Percentiles rank a stretch among this genome's conserved stretches.
Evolutionary conservation across 2,888 invertebrate genomes (phyloP).

Genomic region (Drosophila flavopinicola): DNA sequence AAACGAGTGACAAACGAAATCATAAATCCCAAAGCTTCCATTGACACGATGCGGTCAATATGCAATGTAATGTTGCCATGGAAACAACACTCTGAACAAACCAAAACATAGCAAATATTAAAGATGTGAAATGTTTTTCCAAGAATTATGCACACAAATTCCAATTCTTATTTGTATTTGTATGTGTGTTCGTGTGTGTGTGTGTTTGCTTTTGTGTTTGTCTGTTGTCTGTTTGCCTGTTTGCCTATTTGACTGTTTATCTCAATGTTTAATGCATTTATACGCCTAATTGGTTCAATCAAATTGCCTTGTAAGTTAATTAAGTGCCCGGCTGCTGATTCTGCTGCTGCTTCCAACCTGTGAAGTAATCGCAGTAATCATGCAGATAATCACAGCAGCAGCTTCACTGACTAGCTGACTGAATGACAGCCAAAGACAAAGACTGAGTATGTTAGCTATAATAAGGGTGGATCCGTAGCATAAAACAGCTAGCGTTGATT

Average conservation of each 20-base stretch:
- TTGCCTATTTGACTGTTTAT: slow-evolving; percentile 14
- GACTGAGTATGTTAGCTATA: slow-evolving; percentile 1
- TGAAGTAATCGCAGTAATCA: slow-evolving; percentile 37
- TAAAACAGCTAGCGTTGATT: slow-evolving; percentile 36
- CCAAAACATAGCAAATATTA: background rate
- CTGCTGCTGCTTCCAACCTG: slow-evolving; percentile 20
- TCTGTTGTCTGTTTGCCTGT: background rate
- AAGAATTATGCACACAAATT: slow-evolving; percentile 2
- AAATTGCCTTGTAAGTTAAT: slow-evolving; percentile 66
- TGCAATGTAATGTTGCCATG: background rate
- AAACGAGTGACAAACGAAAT: background rate
- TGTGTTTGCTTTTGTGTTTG: slow-evolving; percentile 1
- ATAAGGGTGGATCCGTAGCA: slow-evolving; percentile 5
- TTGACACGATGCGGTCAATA: background rate
- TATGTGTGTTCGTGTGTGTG: background rate
- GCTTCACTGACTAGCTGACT: slow-evolving; percentile 3
- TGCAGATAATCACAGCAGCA: slow-evolving; percentile 43
- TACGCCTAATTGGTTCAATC: slow-evolving; percentile 62
- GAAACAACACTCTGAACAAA: background rate
- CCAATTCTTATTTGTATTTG: background rate
- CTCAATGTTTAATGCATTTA: slow-evolving; percentile 48
- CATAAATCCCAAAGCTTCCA: background rate
- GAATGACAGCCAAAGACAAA: background rate
- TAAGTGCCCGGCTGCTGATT: slow-evolving; percentile 26
- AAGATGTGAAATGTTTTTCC: background rate